Evolutionary conservation across 2,797 vertebrate species (phyloP), one percentile per base, ranked within the genome.

Genomic region (Micrastur ruficollis): DNA sequence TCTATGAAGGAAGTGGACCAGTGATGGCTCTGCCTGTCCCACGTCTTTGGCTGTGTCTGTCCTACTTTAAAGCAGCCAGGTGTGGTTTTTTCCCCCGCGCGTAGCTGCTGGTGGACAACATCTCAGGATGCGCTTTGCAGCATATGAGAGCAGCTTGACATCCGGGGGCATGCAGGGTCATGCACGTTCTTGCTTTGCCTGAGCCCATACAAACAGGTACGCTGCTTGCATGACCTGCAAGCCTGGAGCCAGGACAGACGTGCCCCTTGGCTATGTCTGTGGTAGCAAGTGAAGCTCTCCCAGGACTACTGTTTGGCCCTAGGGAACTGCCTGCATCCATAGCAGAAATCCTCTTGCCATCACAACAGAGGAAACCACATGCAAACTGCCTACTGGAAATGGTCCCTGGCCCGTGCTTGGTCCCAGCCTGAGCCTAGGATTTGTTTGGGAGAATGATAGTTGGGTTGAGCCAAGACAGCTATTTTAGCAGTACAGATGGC

Each of bases 151-250:
- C 67, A n/a, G 29, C 36, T 63, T 22, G 23, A 2, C 2, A 1
- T 61, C 68, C 50, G 0, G 0, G 56, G 23, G 5, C 65, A 2
- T 4, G 40, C 56, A 78, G 36, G 16, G 18, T 78, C 46, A 2
- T 42, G 81, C 29, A 7, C n/a, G 55, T 80, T 94, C 71, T 80
- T 74, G 34, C 32, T 85, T 62, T 92, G 42, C 49, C 58, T 55
- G 42, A 73, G 40, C 52, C 63, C 23, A 9, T 36, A 18, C n/a
- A 56, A 79, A 42, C 58, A 82, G 34, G 44, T 61, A 12, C 0
- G 0, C 68, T 65, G 79, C 14, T 53, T 67, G 12, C 52, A 3
- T 47, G 63, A 19, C 31, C 42, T 56, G 59, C n/a, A 59, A 38
- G 25, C 74, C 67, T 70, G 75, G 27, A 85, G 59, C 18, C 1